phyloP scores from a whole-genome alignment of 2,797 vertebrate genomes.

The Chaetodon trifasciatus region DNA sequence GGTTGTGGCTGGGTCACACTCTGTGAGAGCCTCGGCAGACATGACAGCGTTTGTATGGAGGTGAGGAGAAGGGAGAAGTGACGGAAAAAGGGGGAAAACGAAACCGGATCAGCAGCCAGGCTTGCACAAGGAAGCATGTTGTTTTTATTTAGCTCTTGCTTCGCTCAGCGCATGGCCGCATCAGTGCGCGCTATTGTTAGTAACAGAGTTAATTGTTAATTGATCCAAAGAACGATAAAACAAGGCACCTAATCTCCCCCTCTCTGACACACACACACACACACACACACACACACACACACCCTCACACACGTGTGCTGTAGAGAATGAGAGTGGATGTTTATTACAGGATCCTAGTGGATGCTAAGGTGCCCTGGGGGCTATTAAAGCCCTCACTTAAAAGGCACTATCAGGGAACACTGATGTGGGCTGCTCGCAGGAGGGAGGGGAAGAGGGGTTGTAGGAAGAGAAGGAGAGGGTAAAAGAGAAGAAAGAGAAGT shows the following conservation, averaged over 20 bases:
- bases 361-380: conserved; percentile 77
- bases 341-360: conserved; percentile 82
- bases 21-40: conserved; percentile 72
- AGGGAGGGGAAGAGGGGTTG: conserved; percentile 39
- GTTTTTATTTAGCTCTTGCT: conserved; percentile 58
- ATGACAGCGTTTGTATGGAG: conserved; percentile 52
- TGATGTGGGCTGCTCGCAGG: conserved; percentile 53
- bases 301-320: conserved; percentile 23
- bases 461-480: conserved; percentile 24
- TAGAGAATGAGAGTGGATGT: conserved; percentile 77
- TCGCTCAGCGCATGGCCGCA: conserved; percentile 15
- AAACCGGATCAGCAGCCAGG: conserved; percentile 43
- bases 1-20: conserved; percentile 81
- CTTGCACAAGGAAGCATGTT: conserved; percentile 45
- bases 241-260: conserved; percentile 60
- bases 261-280: conserved; percentile 6
- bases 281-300: conserved; percentile 16
- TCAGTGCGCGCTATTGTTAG: conserved; percentile 68
- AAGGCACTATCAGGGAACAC: conserved; percentile 73
- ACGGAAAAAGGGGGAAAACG: conserved; percentile 3
- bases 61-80: conserved; percentile 36
- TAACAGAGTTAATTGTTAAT: conserved; percentile 79
- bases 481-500: conserved; percentile 56
- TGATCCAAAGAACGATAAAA: conserved; percentile 77
- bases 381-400: conserved; percentile 79